A percentile compares a stretch with the other conserved stretches of the same genome.
Evolutionary conservation across 2,888 invertebrate genomes (phyloP).

Genomic region (Choristoneura rosaceana): DNA sequence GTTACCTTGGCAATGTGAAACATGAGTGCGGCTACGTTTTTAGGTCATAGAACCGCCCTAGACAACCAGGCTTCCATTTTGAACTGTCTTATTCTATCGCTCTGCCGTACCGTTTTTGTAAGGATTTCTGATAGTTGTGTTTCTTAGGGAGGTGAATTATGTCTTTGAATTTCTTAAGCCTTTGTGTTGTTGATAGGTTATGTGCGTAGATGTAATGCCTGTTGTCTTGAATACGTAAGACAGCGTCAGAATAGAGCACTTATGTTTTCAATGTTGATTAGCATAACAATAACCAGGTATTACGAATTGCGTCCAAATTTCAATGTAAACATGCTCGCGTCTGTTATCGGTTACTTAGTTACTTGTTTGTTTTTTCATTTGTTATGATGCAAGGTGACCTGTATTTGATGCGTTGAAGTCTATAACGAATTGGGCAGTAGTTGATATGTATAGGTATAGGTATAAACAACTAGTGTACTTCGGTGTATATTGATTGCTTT

Average conservation of each 20-base stretch:
- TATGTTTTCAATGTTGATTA: conserved; percentile 11
- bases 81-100: background rate
- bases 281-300: conserved; percentile 36
- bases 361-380: conserved; percentile 7
- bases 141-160: background rate
- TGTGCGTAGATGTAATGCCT: background rate
- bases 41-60: conserved; percentile 9
- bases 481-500: background rate
- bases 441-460: background rate
- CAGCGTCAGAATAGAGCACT: background rate
- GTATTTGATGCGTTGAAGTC: conserved; percentile 2
- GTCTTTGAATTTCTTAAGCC: background rate
- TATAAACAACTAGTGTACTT: background rate
- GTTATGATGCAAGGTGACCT: conserved; percentile 29
- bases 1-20: conserved; percentile 25
- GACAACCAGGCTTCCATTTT: background rate
- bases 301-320: conserved; percentile 32
- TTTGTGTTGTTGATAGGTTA: background rate
- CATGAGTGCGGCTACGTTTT: conserved; percentile 1
- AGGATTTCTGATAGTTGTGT: background rate
- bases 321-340: conserved; percentile 29
- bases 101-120: background rate
- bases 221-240: background rate
- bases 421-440: background rate
- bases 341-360: conserved; percentile 26